phyloP scores from a whole-genome alignment of 2,113 vertebrate species.

The Rhizomys pruinosus region DNA sequence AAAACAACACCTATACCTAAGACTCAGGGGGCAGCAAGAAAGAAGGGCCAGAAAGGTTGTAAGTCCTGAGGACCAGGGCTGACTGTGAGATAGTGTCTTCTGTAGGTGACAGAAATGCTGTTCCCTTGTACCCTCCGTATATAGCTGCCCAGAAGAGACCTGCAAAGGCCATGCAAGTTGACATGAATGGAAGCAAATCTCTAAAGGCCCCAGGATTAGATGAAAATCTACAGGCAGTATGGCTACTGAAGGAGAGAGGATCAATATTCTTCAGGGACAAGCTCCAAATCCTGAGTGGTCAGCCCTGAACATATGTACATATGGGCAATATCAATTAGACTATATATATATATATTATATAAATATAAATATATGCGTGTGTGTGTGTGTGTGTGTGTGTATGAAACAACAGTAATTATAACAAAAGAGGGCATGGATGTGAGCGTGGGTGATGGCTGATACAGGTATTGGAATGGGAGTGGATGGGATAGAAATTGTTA shows the following conservation, averaged over 20 bases:
- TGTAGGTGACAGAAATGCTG: not conserved
- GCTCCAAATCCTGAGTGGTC: no score
- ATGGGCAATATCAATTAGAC: not conserved
- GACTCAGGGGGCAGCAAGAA: not conserved
- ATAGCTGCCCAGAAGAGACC: not conserved
- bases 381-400: not conserved
- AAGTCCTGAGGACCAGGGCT: not conserved
- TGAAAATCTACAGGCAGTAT: not conserved
- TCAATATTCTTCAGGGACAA: not conserved
- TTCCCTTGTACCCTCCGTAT: no score
- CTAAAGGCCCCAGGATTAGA: not conserved
- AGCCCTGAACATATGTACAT: not conserved
- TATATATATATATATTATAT: no score
- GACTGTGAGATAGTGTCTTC: not conserved
- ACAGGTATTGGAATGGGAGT: not conserved
- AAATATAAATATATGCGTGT: not conserved
- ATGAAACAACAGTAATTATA: not conserved
- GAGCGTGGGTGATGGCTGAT: not conserved
- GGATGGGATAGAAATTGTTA: not conserved
- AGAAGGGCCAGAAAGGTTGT: not conserved
- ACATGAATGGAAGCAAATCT: not conserved
- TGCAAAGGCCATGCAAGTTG: no score
- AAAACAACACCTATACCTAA: not conserved
- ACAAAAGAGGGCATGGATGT: not conserved
- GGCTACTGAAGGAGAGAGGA: no score